phyloP scores from a whole-genome alignment of 2,113 vertebrate genomes.

The Procavia capensis region DNA sequence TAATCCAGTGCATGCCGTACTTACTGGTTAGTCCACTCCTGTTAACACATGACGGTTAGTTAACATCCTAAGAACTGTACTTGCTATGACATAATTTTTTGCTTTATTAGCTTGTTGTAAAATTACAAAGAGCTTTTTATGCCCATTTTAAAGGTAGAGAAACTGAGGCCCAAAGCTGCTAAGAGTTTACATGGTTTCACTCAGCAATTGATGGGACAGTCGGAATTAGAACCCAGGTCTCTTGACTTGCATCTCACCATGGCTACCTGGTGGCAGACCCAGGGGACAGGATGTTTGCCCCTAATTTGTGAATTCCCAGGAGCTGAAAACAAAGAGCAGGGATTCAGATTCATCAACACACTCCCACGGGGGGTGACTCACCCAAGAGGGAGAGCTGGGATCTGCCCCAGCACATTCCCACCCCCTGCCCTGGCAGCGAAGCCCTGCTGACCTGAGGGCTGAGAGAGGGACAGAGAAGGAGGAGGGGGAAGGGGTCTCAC shows the following conservation, averaged over 20 bases:
- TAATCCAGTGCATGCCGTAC: too few species aligned
- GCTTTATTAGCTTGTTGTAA: neutral
- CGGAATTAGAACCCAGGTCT: neutral
- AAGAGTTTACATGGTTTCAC: neutral
- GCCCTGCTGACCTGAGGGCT: neutral
- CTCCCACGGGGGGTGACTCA: constrained; percentile 80
- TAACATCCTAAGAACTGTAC: neutral
- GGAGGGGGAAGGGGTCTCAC: accelerated
- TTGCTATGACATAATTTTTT: neutral
- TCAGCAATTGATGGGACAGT: accelerated
- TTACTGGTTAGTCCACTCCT: too few species aligned
- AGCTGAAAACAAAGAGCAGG: constrained; percentile 52
- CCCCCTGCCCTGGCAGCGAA: constrained; percentile 58
- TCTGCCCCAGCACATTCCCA: constrained; percentile 67
- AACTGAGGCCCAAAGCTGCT: neutral
- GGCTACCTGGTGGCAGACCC: neutral
- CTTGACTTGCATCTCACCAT: neutral
- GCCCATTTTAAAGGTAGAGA: constrained; percentile 63
- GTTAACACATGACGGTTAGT: neutral
- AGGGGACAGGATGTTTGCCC: neutral
- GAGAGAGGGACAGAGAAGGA: neutral
- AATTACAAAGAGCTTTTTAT: neutral
- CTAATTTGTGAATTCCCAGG: constrained; percentile 62
- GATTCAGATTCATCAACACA: constrained; percentile 66
- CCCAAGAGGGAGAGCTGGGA: constrained; percentile 13